phyloP scores from a whole-genome alignment of 2,113 vertebrate genomes.

The Hippocampus abdominalis region DNA sequence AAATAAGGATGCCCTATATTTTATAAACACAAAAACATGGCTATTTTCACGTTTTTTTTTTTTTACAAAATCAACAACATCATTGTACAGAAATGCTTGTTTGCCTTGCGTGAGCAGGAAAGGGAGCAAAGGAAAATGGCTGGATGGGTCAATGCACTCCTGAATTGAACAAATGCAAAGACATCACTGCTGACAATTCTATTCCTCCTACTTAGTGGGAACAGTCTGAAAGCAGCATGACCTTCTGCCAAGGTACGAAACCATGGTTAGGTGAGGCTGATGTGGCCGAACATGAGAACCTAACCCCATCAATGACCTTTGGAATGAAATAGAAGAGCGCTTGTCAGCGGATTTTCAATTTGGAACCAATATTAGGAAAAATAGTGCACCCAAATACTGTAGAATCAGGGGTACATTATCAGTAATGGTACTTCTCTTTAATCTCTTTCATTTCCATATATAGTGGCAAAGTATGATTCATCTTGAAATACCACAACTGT shows the following conservation, averaged over 20 bases:
- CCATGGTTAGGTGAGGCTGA: neutral
- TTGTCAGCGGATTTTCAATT: neutral
- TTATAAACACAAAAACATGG: neutral
- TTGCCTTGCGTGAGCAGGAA: neutral
- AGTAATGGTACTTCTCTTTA: neutral
- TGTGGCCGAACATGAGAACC: neutral
- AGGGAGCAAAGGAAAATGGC: no score
- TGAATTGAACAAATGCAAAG: neutral
- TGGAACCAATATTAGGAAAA: neutral
- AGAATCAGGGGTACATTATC: neutral
- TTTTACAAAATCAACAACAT: neutral
- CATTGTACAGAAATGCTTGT: neutral
- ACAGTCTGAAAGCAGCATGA: neutral
- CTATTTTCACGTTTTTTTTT: neutral
- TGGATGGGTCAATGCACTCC: no score
- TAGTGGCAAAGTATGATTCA: neutral
- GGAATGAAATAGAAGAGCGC: neutral
- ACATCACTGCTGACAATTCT: neutral
- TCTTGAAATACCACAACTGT: constrained; percentile 2
- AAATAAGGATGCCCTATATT: neutral
- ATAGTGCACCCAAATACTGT: neutral
- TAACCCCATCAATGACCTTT: neutral
- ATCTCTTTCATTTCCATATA: neutral
- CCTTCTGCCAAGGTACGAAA: neutral
- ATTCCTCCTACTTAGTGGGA: neutral